These are phyloP conservation scores for Lepidothrix coronata DNA, from an alignment of 2,113 vertebrate genomes.

Conservation along the genomic window DNA sequence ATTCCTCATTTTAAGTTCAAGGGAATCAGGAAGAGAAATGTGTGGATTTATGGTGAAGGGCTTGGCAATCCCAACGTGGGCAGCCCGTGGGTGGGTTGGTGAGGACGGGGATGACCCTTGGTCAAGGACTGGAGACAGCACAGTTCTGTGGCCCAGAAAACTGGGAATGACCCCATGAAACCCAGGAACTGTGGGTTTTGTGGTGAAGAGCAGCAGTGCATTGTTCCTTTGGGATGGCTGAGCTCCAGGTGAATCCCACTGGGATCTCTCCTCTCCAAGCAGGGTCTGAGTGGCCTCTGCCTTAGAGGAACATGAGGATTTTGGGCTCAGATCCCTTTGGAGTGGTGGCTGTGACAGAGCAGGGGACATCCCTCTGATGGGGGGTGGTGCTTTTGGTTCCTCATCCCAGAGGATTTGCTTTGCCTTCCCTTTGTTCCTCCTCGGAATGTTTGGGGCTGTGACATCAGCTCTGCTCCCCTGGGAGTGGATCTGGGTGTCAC, in stretches of 20 bases:
- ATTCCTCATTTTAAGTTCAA: background rate
- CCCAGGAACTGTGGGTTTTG: background rate
- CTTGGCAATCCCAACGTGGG: background rate
- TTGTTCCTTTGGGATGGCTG: fast-evolving
- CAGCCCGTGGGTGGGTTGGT: background rate
- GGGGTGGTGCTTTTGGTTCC: background rate
- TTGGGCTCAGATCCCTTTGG: fast-evolving
- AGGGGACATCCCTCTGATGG: background rate
- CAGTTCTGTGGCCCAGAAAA: background rate
- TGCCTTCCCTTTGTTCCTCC: background rate
- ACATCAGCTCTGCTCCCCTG: constrained; percentile 35
- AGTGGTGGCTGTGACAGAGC: background rate
- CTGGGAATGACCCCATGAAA: fast-evolving
- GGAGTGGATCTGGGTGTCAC: background rate
- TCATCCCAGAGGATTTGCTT: background rate
- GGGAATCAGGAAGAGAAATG: background rate
- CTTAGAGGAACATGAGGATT: fast-evolving
- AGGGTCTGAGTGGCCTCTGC: fast-evolving
- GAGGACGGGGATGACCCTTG: background rate
- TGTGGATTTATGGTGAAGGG: fast-evolving
- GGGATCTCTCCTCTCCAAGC: background rate
- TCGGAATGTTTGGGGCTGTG: background rate
- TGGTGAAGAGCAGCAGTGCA: background rate
- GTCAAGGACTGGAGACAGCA: too few species aligned
- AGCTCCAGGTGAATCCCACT: fast-evolving